These are phyloP conservation scores for Brachionus calyciflorus DNA, from an alignment of 1,140 invertebrate species.

Conservation along the genomic window DNA sequence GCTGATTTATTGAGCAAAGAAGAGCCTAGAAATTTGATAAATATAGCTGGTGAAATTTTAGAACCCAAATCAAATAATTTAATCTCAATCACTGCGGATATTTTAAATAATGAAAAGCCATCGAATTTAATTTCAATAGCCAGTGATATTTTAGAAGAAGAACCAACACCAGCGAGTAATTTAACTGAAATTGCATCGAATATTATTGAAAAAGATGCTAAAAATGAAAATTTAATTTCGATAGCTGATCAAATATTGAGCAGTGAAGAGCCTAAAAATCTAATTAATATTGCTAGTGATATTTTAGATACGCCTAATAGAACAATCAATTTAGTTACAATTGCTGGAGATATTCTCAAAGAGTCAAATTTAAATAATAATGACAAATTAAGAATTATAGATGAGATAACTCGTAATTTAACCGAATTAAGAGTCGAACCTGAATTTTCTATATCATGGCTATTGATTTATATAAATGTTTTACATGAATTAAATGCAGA, in stretches of 20 bases:
- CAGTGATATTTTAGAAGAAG: neutral
- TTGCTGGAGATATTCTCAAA: neutral
- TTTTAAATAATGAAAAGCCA: neutral
- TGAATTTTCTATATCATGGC: conserved; percentile 40
- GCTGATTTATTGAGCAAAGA: neutral
- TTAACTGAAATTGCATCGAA: neutral
- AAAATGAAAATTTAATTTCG: neutral
- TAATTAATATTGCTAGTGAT: neutral
- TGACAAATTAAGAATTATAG: conserved; percentile 4
- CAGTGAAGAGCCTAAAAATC: no score
- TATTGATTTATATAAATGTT: conserved; percentile 32
- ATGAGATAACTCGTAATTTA: neutral
- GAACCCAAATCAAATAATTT: neutral
- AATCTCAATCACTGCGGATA: neutral
- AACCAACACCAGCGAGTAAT: neutral
- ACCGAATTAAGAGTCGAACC: conserved; percentile 29
- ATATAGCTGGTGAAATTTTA: neutral
- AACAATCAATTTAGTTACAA: neutral
- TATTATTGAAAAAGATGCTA: neutral
- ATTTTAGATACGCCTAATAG: neutral
- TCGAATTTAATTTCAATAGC: conserved; percentile 7
- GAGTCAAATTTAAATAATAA: neutral
- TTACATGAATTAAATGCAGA: conserved; percentile 39
- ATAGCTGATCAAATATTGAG: neutral
- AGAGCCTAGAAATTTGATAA: neutral